These are phyloP conservation scores for Heliothis subflexa DNA, from an alignment of 1,140 invertebrate genomes.

Conservation along the genomic window DNA sequence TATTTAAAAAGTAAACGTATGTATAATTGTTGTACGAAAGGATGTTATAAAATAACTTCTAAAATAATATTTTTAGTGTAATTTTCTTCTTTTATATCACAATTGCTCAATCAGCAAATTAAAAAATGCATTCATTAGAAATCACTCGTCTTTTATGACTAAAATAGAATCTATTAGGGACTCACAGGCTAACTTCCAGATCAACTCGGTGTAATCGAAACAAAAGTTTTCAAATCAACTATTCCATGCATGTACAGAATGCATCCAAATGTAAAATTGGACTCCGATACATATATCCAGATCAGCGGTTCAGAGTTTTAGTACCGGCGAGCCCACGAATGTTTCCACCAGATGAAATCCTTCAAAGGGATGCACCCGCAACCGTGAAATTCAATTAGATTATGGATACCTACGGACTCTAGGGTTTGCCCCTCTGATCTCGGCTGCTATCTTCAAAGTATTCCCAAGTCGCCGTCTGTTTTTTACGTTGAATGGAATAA, in stretches of 20 bases:
- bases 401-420: constrained; percentile 54
- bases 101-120: too few relatives aligned
- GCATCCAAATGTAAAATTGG: constrained; percentile 52
- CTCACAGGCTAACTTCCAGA: not conserved
- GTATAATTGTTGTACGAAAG: constrained; percentile 35
- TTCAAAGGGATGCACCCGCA: constrained; percentile 62
- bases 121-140: not conserved
- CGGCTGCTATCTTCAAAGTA: constrained; percentile 36
- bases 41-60: constrained; percentile 3
- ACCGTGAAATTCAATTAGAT: constrained; percentile 69
- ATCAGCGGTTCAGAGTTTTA: constrained; percentile 60
- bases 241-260: constrained; percentile 18
- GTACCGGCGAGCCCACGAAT: constrained; percentile 49
- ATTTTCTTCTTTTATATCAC: too few relatives aligned
- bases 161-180: not conserved
- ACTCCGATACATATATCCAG: constrained; percentile 57
- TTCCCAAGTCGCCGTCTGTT: constrained; percentile 34
- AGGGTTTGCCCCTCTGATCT: constrained; percentile 43
- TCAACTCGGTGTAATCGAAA: not conserved
- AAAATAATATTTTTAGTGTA: not conserved
- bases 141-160: too few relatives aligned
- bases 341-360: constrained; percentile 63
- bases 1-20: constrained; percentile 17
- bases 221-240: constrained; percentile 31
- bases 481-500: constrained; percentile 29